Evolutionary conservation across 2,113 vertebrate species (phyloP), one percentile per base, ranked within the genome.

Genomic region (Aptenodytes patagonicus): DNA sequence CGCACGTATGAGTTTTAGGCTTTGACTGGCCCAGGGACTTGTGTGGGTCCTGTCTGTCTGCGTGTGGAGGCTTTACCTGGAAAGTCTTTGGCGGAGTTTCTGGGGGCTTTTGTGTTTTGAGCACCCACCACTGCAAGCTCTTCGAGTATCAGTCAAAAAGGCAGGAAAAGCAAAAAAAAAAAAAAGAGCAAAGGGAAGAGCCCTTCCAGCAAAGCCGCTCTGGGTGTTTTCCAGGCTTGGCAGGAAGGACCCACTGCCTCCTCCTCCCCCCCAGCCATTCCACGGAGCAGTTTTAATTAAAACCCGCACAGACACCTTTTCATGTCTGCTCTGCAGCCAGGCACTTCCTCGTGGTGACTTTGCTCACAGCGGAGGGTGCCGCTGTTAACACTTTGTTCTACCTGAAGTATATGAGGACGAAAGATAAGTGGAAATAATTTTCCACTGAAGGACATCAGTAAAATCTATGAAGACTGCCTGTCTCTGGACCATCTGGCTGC

Each of bases 401-500:
- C 90, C 81, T 85, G 77, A 62, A 61, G 64, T 42, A 29, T 4
- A 40, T 3, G 72, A 77, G 57, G 51, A 54, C 0, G 19, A 69
- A 87, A 84, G 89, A 71, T 26, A 84, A 96, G 69, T 42, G 68
- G 87, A 92, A 97, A 93, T 82, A 17, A 61, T 95, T 93, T 96
- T 75, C 94, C 66, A 69, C 79, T 58, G 94, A 97, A 93, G 93
- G 91, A 46, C 90, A 65, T 83, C 70, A 81, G 69, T 17, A 71
- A 97, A 90, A 76, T 58, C 76, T 14, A 96, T 36, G 87, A 89
- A 96, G 95, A 36, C 64, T 61, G 91, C 83, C 88, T 71, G 91
- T 82, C 86, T 51, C 86, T 79, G 61, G 76, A 46, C 97, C 97
- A 97, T 97, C 96, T 98, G 97, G 94, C 96, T 95, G 93, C 94